Base-by-base conservation (phyloP, 1,140 invertebrate genomes). In the Macrobrachium rosenbergii region DNA sequence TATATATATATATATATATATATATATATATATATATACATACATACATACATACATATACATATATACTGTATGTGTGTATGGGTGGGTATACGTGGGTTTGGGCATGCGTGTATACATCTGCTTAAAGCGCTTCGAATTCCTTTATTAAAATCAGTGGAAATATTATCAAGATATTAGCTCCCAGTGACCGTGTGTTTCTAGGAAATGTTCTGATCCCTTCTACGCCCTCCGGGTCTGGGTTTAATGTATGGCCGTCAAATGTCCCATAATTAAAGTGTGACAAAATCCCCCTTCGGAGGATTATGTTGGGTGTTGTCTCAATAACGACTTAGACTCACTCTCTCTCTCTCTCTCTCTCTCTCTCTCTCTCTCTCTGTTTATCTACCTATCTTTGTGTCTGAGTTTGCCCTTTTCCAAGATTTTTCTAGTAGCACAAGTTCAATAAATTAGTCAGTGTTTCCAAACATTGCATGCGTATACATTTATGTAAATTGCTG, bases 331-430 rank as follows among this genome's bases (percentile, higher is more conserved):
- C 64, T 14, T 28, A 21, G 23, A 3, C 76, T 78, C 45, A 5
- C 64, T 67, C 64, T 67, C 64, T 67, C 64, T 67, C 64, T 67
- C 64, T 67, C 64, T 67, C 64, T 67, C 64, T 67, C 64, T 67
- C 64, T 67, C 64, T 67, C 23, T 67, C 64, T 67, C 64, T 67
- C 64, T 67, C 64, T 67, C 64, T 67, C 64, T 67, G 3, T 67
- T 7, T 67, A 2, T 17, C 11, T 67, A 0, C 8, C 17, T 80
- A 19, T 80, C 78, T 37, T 58, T 52, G n/a, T n/a, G n/a, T n/a
- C n/a, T n/a, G 43, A 28, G 43, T 79, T n/a, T 79, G 23, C 23
- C 58, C 60, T 59, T 60, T 21, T 79, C 58, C 63, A 19, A 21
- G n/a, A 21, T 37, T 80, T 37, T 28, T 7, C 43, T n/a, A n/a